Evolutionary conservation across 2,797 vertebrate genomes (phyloP).

Genomic region (Adrianichthys oophorus): DNA sequence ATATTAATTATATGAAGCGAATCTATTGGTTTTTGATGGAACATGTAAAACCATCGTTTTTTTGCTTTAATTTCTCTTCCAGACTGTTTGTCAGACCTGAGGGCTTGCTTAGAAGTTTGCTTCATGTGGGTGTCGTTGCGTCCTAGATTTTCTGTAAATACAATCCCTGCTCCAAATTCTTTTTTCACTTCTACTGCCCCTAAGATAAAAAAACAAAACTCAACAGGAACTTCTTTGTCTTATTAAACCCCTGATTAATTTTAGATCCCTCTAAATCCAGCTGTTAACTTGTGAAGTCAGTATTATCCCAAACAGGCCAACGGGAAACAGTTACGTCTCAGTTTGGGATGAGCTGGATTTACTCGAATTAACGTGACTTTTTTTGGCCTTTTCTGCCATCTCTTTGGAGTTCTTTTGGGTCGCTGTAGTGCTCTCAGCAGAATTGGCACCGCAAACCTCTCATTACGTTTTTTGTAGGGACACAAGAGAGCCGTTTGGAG

Average conservation of each 20-base stretch:
- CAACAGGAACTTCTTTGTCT: background rate
- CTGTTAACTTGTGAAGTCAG: background rate
- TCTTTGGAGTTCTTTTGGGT: constrained; percentile 25
- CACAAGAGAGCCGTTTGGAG: constrained; percentile 38
- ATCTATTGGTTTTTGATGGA: no score
- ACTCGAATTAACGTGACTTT: constrained; percentile 12
- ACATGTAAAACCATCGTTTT: background rate
- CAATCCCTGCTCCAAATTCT: background rate
- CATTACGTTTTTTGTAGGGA: constrained; percentile 46
- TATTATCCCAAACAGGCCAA: constrained; percentile 1
- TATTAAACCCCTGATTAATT: background rate
- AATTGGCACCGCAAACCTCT: constrained; percentile 50
- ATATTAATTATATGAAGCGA: no score
- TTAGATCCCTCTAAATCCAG: background rate
- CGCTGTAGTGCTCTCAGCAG: constrained; percentile 36
- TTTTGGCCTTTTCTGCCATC: constrained; percentile 23
- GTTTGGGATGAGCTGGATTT: constrained; percentile 11
- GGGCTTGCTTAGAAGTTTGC: constrained; percentile 5
- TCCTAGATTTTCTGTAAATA: background rate
- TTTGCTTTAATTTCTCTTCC: background rate
- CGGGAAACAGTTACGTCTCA: background rate
- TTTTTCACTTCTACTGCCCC: background rate
- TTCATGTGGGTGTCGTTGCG: background rate
- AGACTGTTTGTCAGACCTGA: background rate
- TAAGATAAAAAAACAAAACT: background rate